Percentiles rank a stretch among this genome's conserved stretches.
Evolutionary conservation across 2,888 invertebrate genomes (phyloP).

Genomic region (Apodemia mormo): DNA sequence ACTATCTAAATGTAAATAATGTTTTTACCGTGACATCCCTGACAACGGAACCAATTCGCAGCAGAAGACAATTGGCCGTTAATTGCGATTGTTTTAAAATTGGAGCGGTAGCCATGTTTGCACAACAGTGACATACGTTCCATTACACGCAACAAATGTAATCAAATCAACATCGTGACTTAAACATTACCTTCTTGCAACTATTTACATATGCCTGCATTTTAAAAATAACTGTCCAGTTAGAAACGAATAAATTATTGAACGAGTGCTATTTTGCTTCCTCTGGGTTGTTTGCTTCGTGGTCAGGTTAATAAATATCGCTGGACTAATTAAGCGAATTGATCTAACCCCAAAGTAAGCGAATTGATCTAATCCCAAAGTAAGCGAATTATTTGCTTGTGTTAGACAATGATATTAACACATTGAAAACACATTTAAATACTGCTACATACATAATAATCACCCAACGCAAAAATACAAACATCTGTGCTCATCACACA

Average conservation of each 20-base stretch:
- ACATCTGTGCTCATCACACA: too few relatives aligned
- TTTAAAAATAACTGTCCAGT: constrained; percentile 3
- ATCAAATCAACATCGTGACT: constrained; percentile 25
- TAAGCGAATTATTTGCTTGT: too few relatives aligned
- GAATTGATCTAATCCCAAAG: too few relatives aligned
- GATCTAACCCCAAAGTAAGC: too few relatives aligned
- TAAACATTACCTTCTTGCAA: constrained; percentile 3
- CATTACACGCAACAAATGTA: constrained; percentile 34
- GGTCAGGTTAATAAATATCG: too few relatives aligned
- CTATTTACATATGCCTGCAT: constrained; percentile 9
- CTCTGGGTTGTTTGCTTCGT: too few relatives aligned
- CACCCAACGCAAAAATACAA: too few relatives aligned
- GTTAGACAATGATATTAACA: too few relatives aligned
- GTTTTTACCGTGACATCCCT: constrained; percentile 28
- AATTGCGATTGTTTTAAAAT: constrained; percentile 71
- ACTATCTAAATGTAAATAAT: too few relatives aligned
- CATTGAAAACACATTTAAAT: too few relatives aligned
- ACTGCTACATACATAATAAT: too few relatives aligned
- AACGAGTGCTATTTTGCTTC: background rate
- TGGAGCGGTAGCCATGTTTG: constrained; percentile 58
- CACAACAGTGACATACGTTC: constrained; percentile 52
- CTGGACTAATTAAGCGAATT: too few relatives aligned
- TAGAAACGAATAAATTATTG: background rate
- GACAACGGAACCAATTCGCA: constrained; percentile 30
- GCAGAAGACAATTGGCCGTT: constrained; percentile 65